phyloP scores from a whole-genome alignment of 2,113 vertebrate species.

The Hylia prasina region DNA sequence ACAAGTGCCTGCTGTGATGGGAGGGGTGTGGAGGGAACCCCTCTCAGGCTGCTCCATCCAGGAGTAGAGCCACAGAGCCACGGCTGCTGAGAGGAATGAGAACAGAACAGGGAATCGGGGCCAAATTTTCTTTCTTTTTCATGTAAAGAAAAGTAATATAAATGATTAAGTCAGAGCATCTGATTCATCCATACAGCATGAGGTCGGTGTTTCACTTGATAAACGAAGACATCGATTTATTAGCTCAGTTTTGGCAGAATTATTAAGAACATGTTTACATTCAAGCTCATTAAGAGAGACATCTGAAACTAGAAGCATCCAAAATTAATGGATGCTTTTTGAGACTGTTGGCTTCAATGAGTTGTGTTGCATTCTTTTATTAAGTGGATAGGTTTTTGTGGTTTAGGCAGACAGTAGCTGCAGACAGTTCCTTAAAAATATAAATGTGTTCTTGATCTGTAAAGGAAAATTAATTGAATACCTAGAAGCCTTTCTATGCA shows the following conservation, averaged over 20 bases:
- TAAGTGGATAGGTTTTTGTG: conserved; percentile 28
- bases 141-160: not conserved
- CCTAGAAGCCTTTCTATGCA: not conserved
- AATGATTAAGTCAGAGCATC: not conserved
- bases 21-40: not conserved
- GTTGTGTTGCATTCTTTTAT: conserved; percentile 25
- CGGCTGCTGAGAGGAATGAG: not conserved
- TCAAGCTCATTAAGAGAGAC: conserved; percentile 44
- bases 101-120: not conserved
- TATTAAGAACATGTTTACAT: conserved; percentile 49
- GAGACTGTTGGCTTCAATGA: conserved; percentile 8
- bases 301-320: conserved; percentile 41
- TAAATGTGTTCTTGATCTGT: not conserved
- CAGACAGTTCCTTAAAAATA: not conserved
- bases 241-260: conserved; percentile 55
- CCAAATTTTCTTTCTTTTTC: not conserved
- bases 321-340: conserved; percentile 51
- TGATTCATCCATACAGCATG: conserved; percentile 3
- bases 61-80: not conserved
- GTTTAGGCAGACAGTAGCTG: conserved; percentile 11
- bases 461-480: not conserved
- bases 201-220: conserved; percentile 42
- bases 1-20: fast-evolving
- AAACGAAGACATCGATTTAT: conserved; percentile 35
- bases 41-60: not conserved